Conservation (phyloP, 2,113 vertebrate species). For the Illadopsis cleaveri region DNA sequence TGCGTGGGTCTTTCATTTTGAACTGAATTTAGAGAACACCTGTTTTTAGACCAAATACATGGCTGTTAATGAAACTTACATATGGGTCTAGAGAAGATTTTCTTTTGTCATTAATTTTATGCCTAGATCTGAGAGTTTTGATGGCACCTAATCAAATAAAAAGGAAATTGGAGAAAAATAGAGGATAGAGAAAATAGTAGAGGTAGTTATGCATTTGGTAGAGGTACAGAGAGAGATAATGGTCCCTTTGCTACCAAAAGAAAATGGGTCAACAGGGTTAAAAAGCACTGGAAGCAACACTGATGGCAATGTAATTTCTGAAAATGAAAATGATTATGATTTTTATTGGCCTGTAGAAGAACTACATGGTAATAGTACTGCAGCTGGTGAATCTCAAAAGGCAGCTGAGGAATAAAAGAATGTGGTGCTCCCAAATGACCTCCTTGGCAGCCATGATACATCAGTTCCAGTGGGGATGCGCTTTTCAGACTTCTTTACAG, state of each 20-base stretch:
- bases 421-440: background rate
- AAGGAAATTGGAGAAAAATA: background rate
- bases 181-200: background rate
- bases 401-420: background rate
- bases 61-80: background rate
- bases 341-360: conserved; percentile 25
- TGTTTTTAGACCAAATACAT: background rate
- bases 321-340: conserved; percentile 43
- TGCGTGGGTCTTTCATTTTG: background rate
- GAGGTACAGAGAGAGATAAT: background rate
- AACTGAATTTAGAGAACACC: background rate
- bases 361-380: background rate
- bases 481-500: background rate
- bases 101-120: background rate
- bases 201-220: background rate
- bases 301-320: conserved; percentile 26
- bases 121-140: background rate
- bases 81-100: background rate
- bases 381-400: conserved; percentile 41
- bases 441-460: background rate
- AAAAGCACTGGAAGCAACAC: conserved; percentile 12
- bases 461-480: background rate
- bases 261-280: conserved; percentile 7
- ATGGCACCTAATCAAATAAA: background rate
- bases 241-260: background rate